Percentiles rank a stretch among this genome's conserved stretches.
phyloP scores from a whole-genome alignment of 1,140 invertebrate genomes.

The Laodelphax striatellus region DNA sequence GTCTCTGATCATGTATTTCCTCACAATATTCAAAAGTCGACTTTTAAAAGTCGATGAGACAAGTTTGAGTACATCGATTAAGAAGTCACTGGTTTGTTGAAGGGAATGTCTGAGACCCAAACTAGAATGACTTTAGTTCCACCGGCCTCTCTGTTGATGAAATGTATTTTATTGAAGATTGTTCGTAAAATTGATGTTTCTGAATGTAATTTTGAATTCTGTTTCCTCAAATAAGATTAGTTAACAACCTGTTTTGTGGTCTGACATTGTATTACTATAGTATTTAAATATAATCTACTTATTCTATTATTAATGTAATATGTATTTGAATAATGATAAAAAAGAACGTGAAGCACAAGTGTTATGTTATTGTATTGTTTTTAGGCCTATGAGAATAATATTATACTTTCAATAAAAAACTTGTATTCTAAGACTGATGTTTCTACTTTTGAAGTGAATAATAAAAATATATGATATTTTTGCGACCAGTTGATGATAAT shows the following conservation, averaged over 20 bases:
- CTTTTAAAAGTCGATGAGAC: too few relatives aligned
- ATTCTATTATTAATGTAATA: neutral
- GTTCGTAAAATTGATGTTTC: too few relatives aligned
- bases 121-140: too few relatives aligned
- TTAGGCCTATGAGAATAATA: slow-evolving; percentile 1
- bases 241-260: neutral
- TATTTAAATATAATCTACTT: neutral
- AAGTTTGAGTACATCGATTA: too few relatives aligned
- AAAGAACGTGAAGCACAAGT: neutral
- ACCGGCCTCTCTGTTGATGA: too few relatives aligned
- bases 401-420: slow-evolving; percentile 2
- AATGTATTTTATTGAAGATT: too few relatives aligned
- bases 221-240: neutral
- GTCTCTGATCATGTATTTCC: too few relatives aligned
- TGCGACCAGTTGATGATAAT: neutral
- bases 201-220: neutral
- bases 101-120: too few relatives aligned
- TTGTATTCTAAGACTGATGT: slow-evolving; percentile 1
- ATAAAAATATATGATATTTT: neutral
- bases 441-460: neutral
- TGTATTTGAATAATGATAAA: neutral
- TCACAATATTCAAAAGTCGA: too few relatives aligned
- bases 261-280: neutral
- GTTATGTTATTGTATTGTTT: neutral
- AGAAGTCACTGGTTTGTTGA: too few relatives aligned